Evolutionary conservation across 2,888 invertebrate genomes (phyloP).

Genomic region (Diarsia mendica): DNA sequence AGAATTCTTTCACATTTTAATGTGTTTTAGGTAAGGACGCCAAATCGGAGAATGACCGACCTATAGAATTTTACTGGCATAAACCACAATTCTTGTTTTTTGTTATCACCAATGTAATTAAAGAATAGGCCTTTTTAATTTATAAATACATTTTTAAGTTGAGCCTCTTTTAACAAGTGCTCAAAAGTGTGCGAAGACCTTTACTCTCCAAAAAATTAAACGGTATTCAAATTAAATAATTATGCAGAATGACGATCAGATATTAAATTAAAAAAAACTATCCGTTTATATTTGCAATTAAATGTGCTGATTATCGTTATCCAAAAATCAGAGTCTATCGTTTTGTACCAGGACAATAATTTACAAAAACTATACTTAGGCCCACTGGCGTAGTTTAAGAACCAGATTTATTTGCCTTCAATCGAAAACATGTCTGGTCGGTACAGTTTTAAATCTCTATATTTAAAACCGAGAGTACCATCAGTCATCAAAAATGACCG

Average conservation of each 20-base stretch:
- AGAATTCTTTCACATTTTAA: too few species aligned
- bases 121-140: too few species aligned
- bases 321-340: background rate
- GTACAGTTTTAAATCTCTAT: background rate
- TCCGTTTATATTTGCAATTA: constrained; percentile 1
- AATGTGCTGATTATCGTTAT: background rate
- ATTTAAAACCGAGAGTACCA: background rate
- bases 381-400: background rate
- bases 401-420: background rate
- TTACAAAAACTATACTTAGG: too few species aligned
- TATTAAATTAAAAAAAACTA: background rate
- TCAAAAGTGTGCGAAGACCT: background rate
- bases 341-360: background rate
- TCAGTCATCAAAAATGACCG: background rate
- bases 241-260: background rate
- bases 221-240: background rate
- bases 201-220: constrained; percentile 1
- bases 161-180: background rate
- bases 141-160: too few species aligned
- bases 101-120: too few species aligned
- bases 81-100: too few species aligned
- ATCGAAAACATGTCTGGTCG: background rate
- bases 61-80: too few species aligned
- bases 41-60: too few species aligned
- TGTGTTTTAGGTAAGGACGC: too few species aligned